Evolutionary conservation across 2,888 invertebrate species (phyloP).

Genomic region (Polydrusus pterygomalis): DNA sequence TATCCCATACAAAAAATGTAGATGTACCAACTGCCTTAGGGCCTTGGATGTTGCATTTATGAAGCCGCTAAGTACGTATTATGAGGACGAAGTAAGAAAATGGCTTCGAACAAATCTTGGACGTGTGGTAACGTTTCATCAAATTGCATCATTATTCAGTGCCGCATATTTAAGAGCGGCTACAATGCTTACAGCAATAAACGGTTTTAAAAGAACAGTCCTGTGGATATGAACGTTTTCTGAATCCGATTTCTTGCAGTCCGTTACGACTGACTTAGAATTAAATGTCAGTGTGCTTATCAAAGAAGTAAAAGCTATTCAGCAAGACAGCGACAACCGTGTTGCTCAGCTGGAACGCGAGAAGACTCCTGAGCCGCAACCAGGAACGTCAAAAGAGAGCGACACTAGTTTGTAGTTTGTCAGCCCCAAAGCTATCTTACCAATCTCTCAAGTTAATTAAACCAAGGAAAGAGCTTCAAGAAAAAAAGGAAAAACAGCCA

Average conservation of each 20-base stretch:
- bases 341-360: no score
- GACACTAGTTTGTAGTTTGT: conserved; percentile 32
- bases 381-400: no score
- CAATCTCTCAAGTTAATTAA: conserved; percentile 29
- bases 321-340: no score
- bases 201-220: conserved; percentile 15
- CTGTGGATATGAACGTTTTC: conserved; percentile 20
- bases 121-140: conserved; percentile 20
- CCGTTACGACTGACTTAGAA: no score
- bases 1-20: no score
- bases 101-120: conserved; percentile 28
- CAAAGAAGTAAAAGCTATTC: no score
- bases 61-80: conserved; percentile 22
- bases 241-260: neutral
- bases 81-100: conserved; percentile 11
- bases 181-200: conserved; percentile 33
- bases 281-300: no score
- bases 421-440: conserved; percentile 23
- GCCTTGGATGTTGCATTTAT: conserved; percentile 33
- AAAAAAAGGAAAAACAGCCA: no score
- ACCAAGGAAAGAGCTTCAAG: no score
- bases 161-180: no score
- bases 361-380: conserved; percentile 35
- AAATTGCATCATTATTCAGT: no score
- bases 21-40: no score